Evolutionary conservation across 2,888 invertebrate genomes (phyloP), one percentile per base, ranked within the genome.

Genomic region (Muschampia plurimacula): DNA sequence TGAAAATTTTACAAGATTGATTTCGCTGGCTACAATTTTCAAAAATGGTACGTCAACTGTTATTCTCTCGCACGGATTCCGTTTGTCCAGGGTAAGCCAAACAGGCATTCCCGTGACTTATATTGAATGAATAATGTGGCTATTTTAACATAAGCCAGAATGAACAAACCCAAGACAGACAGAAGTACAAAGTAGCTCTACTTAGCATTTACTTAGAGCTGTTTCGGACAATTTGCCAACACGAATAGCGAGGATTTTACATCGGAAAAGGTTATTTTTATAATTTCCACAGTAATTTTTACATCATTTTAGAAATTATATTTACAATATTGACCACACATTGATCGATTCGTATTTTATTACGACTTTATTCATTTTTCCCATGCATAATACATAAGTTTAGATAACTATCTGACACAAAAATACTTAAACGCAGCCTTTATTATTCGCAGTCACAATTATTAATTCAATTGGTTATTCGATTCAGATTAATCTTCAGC

Each of bases 141-240:
- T 44, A 59, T 59, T 15, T 28, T 59, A 62, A 39, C 15, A 28
- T 22, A 46, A 59, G 8, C 46, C 57, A 70, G 39, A 70, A 59
- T 10, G 22, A 71, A 66, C 41, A 46, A 55, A 64, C 72, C 72
- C 67, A 46, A 72, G 63, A 72, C 67, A 72, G 36, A 72, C 72
- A 72, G 62, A 59, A 63, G 46, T 64, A 64, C 49, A 69, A 28
- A 64, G 32, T 66, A 41, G 9, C 49, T 28, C 39, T 72, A 5
- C 67, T 57, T 72, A 63, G 67, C 72, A 72, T 72, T 72, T 72
- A 72, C 72, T 72, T 68, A 72, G 68, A 73, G 73, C 72, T 49
- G 55, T 55, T 22, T 55, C 57, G 13, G 67, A 72, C 64, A 46
- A 85, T 87, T 88, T 87, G 86, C 87, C 88, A 88, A 88, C 85